A percentile compares a stretch with the other conserved stretches of the same genome.
Conservation (phyloP, 64 coral and sea anemone genomes). For the Pocillopora damicornis region DNA sequence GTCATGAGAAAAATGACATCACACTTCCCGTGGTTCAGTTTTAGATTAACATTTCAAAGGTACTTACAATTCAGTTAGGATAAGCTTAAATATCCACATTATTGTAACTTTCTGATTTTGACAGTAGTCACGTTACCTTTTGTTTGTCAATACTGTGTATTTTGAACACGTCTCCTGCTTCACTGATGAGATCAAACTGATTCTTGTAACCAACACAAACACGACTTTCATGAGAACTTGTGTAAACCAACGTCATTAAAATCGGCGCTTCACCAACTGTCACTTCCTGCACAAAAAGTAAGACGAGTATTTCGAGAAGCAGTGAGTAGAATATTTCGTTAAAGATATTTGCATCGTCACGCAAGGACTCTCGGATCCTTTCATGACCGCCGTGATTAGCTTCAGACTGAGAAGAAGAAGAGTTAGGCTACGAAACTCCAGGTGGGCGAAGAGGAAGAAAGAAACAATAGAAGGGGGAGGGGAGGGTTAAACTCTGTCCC, state of each 20-base stretch:
- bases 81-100: background rate
- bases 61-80: background rate
- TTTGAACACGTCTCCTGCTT: constrained; percentile 63
- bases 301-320: background rate
- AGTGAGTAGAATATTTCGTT: background rate
- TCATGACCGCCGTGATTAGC: too few species aligned
- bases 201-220: constrained; percentile 78
- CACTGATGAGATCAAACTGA: constrained; percentile 78
- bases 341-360: background rate
- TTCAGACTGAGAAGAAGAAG: too few species aligned
- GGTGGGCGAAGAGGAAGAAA: too few species aligned
- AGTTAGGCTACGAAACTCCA: too few species aligned
- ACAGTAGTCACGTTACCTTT: constrained; percentile 38
- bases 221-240: constrained; percentile 36
- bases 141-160: constrained; percentile 73
- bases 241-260: constrained; percentile 72
- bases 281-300: constrained; percentile 59
- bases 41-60: too few species aligned
- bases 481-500: too few species aligned
- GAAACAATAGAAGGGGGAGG: too few species aligned
- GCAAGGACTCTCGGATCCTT: background rate
- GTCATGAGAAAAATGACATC: too few species aligned
- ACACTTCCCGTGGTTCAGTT: too few species aligned
- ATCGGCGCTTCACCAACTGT: constrained; percentile 53
- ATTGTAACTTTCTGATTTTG: background rate